Base-by-base conservation (phyloP, 2,113 vertebrate species). In the Probosciger aterrimus region DNA sequence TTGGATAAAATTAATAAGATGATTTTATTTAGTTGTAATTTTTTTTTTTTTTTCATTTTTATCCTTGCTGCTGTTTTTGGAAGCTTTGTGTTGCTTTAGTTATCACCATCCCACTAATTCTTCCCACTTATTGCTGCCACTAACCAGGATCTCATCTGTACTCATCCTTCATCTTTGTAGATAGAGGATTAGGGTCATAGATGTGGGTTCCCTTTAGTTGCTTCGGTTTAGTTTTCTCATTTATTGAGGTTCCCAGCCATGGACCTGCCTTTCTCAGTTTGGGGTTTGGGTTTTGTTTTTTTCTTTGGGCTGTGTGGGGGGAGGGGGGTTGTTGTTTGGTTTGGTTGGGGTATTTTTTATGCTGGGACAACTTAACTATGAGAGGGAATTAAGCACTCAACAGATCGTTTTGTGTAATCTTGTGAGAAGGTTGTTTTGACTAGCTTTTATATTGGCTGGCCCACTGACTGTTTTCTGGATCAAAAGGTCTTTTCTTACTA, bases 201-300 rank as follows among this genome's bases (percentile, higher is more conserved):
- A 60, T 14, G 7, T 65, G 27, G 22, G 9, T 24, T 82, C 19
- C 12, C 7, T 52, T 68, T 43, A 55, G 9, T 4, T 90, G 10
- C 3, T 6, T 76, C 18, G 22, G 13, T 63, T 92, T 71, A 9
- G 4, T 41, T 82, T 71, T 71, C 22, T 55, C 44, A 8, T 81
- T 81, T 84, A 41, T 39, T 71, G n/a, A 68, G 25, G 22, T 46
- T 82, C 19, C 17, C 31, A 83, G 15, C 22, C 55, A 18, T 33
- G 25, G 35, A n/a, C 24, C 10, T 83, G 22, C 18, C 11, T 67
- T 70, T 86, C 50, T 74, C 28, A 59, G 31, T 47, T 33, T 14
- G 11, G 4, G 5, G 1, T 0, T 2, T 62, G 31, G 39, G 27
- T 14, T 10, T 44, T 43, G 9, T 11, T 60, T 60, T 18, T 33